phyloP scores from a whole-genome alignment of 37 sponge, comb jelly and placozoan species.

The Amphimedon queenslandica region DNA sequence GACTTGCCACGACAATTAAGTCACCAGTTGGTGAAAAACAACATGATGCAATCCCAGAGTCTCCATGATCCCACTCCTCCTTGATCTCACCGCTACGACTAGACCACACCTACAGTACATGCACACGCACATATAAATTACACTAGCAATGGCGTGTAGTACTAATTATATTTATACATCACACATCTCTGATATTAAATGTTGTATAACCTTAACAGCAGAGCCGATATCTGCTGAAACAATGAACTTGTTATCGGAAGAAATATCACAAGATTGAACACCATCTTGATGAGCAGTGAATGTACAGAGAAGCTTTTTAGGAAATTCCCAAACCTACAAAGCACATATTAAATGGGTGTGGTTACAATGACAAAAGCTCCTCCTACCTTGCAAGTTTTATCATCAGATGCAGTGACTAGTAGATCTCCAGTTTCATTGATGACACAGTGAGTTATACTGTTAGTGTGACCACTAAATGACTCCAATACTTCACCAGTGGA shows the following conservation, averaged over 20 bases:
- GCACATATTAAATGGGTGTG: not conserved
- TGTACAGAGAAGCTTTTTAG: constrained; percentile 4
- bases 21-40: not conserved
- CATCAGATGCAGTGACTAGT: constrained; percentile 47
- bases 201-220: constrained; percentile 30
- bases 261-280: constrained; percentile 56
- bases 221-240: constrained; percentile 54
- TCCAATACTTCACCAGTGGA: constrained; percentile 41
- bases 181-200: too few species aligned
- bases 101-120: not conserved
- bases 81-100: not conserved
- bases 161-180: too few species aligned
- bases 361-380: not conserved
- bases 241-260: constrained; percentile 36
- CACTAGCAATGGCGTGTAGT: too few species aligned
- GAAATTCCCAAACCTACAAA: constrained; percentile 43
- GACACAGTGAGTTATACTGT: constrained; percentile 43
- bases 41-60: not conserved
- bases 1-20: not conserved
- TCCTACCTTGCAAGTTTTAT: constrained; percentile 50
- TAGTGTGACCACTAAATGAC: constrained; percentile 30
- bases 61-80: constrained; percentile 1
- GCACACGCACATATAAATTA: constrained; percentile 9
- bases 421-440: constrained; percentile 14
- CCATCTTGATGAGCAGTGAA: constrained; percentile 37